Conservation (phyloP, 1,140 invertebrate genomes). For the Cyclina sinensis region DNA sequence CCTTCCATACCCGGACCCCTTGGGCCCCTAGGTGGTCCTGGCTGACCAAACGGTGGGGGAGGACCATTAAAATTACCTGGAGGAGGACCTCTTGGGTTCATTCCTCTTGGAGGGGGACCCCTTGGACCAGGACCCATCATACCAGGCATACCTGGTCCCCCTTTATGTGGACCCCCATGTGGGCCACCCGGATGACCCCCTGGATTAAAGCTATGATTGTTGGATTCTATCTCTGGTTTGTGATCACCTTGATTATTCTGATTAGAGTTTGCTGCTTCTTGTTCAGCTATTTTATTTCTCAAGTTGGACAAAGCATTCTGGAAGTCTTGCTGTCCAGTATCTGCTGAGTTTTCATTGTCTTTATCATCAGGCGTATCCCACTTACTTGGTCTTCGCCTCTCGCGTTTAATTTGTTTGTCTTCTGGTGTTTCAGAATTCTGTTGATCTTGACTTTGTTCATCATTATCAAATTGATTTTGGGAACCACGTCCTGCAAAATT, state of each 20-base stretch:
- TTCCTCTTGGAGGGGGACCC: slow-evolving; percentile 51
- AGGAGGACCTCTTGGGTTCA: slow-evolving; percentile 55
- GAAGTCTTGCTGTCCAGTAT: slow-evolving; percentile 62
- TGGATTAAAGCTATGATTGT: slow-evolving; percentile 58
- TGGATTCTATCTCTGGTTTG: slow-evolving; percentile 22
- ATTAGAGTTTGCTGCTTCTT: slow-evolving; percentile 52
- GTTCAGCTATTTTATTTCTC: slow-evolving; percentile 66
- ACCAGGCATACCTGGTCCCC: slow-evolving; percentile 52
- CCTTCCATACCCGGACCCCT: slow-evolving; percentile 66
- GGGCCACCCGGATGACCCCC: slow-evolving; percentile 67
- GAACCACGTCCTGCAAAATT: slow-evolving; percentile 33
- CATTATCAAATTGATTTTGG: slow-evolving; percentile 46
- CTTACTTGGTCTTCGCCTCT: slow-evolving; percentile 75
- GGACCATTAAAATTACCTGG: slow-evolving; percentile 65
- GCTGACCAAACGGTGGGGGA: slow-evolving; percentile 52
- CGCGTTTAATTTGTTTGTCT: slow-evolving; percentile 69
- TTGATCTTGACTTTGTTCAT: slow-evolving; percentile 52
- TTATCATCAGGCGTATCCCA: slow-evolving; percentile 74
- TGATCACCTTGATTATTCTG: slow-evolving; percentile 16
- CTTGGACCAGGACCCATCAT: slow-evolving; percentile 45
- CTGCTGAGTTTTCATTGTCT: slow-evolving; percentile 45
- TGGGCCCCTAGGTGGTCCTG: slow-evolving; percentile 58
- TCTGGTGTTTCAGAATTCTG: slow-evolving; percentile 58
- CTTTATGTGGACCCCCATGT: slow-evolving; percentile 50
- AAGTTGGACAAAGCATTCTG: slow-evolving; percentile 62